Percentiles rank a stretch among this genome's conserved stretches.
Evolutionary conservation across 2,797 vertebrate species (phyloP).

Genomic region (Acrossocheilus wenchowensis): DNA sequence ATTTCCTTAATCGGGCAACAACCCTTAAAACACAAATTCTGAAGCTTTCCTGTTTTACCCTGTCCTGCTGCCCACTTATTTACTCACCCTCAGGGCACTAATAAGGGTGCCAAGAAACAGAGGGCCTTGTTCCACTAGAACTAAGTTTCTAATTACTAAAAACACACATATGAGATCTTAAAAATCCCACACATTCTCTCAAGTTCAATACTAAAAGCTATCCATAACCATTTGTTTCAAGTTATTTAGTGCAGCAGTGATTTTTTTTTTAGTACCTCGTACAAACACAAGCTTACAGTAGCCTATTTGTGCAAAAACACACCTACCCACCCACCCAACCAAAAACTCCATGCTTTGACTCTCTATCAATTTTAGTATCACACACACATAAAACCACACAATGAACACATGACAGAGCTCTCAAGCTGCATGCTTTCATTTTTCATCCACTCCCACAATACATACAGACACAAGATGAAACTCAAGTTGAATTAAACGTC

Average conservation of each 20-base stretch:
- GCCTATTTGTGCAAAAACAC: slow-evolving; percentile 36
- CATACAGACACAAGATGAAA: slow-evolving; percentile 20
- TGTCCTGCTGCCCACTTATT: slow-evolving; percentile 45
- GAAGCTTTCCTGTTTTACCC: slow-evolving; percentile 54
- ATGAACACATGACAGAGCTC: not conserved
- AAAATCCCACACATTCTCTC: slow-evolving; percentile 21
- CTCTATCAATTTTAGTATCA: slow-evolving; percentile 52
- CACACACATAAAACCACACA: slow-evolving; percentile 27
- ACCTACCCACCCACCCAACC: slow-evolving; percentile 35
- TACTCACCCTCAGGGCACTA: slow-evolving; percentile 23
- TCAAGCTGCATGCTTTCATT: not conserved
- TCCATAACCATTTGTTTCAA: not conserved
- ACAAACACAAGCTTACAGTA: slow-evolving; percentile 46
- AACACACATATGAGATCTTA: slow-evolving; percentile 6
- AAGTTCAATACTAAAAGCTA: not conserved
- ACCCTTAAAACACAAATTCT: slow-evolving; percentile 57
- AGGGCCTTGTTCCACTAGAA: slow-evolving; percentile 38
- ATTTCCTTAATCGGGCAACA: slow-evolving; percentile 64
- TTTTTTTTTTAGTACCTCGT: not conserved
- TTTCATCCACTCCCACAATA: slow-evolving; percentile 6
- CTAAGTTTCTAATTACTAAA: slow-evolving; percentile 13
- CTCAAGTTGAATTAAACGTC: not conserved
- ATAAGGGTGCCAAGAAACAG: slow-evolving; percentile 33
- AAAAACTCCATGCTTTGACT: slow-evolving; percentile 52
- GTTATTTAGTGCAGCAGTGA: not conserved